Evolutionary conservation across 2,888 invertebrate species (phyloP), one percentile per base, ranked within the genome.

Genomic region (Copidosoma aretas): DNA sequence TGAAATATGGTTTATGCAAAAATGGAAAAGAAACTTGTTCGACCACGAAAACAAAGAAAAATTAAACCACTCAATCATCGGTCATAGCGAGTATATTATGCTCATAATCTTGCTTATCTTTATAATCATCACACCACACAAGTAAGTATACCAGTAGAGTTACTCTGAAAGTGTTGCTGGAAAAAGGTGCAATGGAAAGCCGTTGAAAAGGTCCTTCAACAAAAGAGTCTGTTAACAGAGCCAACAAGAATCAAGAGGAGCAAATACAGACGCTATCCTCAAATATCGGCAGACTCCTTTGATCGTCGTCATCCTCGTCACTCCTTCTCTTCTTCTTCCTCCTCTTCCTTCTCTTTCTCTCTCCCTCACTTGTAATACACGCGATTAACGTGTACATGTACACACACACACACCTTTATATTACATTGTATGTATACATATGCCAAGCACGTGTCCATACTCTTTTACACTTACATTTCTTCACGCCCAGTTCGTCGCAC

Each of bases 221-320:
- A 75, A 71, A 68, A 75, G 75, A 75, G 77, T 78, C 76, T 79
- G 81, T 80, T 80, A 80, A 79, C 82, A 77, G 60, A 79, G 77
- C 80, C 81, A 79, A 81, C 80, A 80, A 81, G 78, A 79, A 80
- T 80, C 80, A 81, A 81, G 79, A 80, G 80, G 74, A 76, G 76
- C 80, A 81, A 81, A 81, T 77, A 80, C 77, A 78, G 78, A 60
- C 76, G 77, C 80, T 79, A 81, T 81, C 77, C 76, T 81, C 81
- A 81, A 81, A 81, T 78, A 81, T 78, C 74, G 80, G 78, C 81
- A 79, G 80, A 62, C 71, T 73, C 71, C 77, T 81, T 80, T 80
- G 78, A 80, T 79, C 76, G 57, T 49, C 62, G 60, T 70, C 46
- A 66, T 63, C 68, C 56, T 73, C 64, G 19, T n/a, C 52, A 61